Base-by-base conservation (phyloP, 2,888 invertebrate genomes). In the Spisula subtruncata region DNA sequence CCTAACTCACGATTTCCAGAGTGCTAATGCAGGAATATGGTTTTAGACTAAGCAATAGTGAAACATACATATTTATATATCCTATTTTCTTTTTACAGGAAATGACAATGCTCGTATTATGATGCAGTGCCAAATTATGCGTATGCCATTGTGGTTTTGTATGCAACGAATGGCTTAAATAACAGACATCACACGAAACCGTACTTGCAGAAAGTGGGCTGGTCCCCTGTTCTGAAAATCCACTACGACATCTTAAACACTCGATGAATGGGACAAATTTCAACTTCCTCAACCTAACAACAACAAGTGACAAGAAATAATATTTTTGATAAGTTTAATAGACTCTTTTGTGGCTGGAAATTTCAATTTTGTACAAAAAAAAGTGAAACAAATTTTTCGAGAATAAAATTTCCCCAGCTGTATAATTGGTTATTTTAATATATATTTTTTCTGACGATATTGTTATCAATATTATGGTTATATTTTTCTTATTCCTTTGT, bases 41-140 rank as follows among this genome's bases (percentile, higher is more conserved):
- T 41, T 41, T 41, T 41, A 41, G 4, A 41, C 41, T 8, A 41
- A 41, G 41, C 8, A 41, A 41, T 8, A 41, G 41, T 5, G 8
- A 41, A 41, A 41, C 2, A 51, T 51, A 51, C 14, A 51, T 16
- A 51, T 51, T 51, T 51, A 51, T 51, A 51, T 8, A 10, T 41
- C 4, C 8, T 41, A 5, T 41, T 41, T 2, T 41, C 4, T 41
- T 5, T 41, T 89, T 86, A 1, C 89, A 89, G 89, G 89, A 48
- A 86, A 89, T 60, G 89, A 89, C 20, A 48, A 79, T 32, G 75
- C 85, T 32, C 75, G 86, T 29, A 20, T n/a, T 0, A 75, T 86
- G 56, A 29, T 86, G 18, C 82, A 32, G 10, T 89, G 89, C 60
- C 20, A 25, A 14, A 54, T 79, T 51, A 66, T 85, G 81, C 81